phyloP scores from a whole-genome alignment of 2,113 vertebrate genomes.

The Acrocephalus arundinaceus region DNA sequence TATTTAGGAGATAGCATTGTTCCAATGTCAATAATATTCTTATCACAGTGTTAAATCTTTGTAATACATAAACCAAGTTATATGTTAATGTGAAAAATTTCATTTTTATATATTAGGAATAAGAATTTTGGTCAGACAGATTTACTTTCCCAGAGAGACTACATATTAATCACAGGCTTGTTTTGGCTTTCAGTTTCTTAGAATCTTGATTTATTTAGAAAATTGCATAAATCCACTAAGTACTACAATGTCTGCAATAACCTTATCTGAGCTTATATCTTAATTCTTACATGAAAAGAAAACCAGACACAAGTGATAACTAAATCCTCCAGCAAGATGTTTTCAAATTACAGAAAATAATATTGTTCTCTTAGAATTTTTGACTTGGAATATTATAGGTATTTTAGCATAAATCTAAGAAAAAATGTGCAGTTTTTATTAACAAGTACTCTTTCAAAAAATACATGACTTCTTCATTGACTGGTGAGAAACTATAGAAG shows the following conservation, averaged over 20 bases:
- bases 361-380: background rate
- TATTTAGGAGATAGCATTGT: background rate
- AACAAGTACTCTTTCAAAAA: background rate
- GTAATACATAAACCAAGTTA: background rate
- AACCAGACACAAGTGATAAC: background rate
- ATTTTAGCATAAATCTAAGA: background rate
- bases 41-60: background rate
- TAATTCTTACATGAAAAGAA: background rate
- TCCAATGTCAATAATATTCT: background rate
- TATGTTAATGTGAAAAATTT: background rate
- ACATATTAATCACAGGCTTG: background rate
- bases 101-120: background rate
- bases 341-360: background rate
- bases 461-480: background rate
- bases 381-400: background rate
- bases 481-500: background rate
- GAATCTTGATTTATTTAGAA: background rate
- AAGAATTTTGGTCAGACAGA: background rate
- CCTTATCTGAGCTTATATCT: background rate
- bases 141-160: background rate
- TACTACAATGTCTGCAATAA: background rate
- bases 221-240: background rate
- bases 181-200: background rate
- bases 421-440: background rate
- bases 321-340: background rate